phyloP scores from a whole-genome alignment of 2,888 invertebrate genomes.

The Urechis unicinctus region DNA sequence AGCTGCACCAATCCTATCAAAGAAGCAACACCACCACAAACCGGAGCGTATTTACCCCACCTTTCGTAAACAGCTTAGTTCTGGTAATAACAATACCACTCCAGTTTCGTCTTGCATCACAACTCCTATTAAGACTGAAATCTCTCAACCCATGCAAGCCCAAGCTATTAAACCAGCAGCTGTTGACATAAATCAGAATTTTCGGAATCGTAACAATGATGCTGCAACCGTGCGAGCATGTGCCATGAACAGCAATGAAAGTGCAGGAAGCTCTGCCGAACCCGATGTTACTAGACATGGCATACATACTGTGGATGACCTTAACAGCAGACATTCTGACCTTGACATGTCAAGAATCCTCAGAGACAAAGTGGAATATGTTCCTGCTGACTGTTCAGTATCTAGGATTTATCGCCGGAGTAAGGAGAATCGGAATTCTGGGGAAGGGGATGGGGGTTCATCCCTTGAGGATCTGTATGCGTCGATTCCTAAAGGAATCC shows the following conservation, averaged over 20 bases:
- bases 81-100: not conserved
- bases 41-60: not conserved
- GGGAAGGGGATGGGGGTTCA: constrained; percentile 1
- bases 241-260: no score
- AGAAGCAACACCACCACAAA: no score
- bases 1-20: no score
- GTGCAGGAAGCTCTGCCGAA: no score
- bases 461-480: constrained; percentile 9
- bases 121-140: not conserved
- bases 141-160: not conserved
- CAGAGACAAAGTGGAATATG: not conserved
- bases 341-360: no score
- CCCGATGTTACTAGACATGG: no score
- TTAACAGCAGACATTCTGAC: no score
- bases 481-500: constrained; percentile 5
- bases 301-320: no score
- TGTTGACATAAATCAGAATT: no score
- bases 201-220: no score
- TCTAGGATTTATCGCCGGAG: not conserved
- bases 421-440: not conserved
- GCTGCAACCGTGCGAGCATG: no score
- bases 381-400: not conserved
- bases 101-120: not conserved
- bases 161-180: no score
- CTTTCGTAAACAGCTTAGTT: not conserved